These are phyloP conservation scores for Trichomalopsis sarcophagae DNA, from an alignment of 1,140 invertebrate species.

Conservation along the genomic window DNA sequence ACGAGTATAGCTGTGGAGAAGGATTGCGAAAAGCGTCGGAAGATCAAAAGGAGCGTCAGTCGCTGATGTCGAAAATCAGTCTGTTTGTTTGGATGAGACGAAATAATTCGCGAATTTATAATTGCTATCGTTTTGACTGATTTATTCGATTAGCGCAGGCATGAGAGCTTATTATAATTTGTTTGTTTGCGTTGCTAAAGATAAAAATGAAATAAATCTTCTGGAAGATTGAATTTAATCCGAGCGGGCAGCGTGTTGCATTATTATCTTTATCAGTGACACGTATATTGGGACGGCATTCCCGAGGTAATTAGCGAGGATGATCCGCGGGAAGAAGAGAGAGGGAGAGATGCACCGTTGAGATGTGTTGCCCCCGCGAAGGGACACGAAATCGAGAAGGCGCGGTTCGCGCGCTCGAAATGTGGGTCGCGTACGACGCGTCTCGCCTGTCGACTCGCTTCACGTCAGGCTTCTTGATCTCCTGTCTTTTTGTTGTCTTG, in stretches of 20 bases:
- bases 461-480: conserved; percentile 28
- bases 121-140: too few relatives aligned
- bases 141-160: too few relatives aligned
- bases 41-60: conserved; percentile 41
- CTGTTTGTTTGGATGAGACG: background rate
- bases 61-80: conserved; percentile 36
- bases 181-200: too few relatives aligned
- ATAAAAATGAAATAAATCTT: too few relatives aligned
- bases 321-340: background rate
- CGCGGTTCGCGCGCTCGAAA: conserved; percentile 19
- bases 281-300: conserved; percentile 13
- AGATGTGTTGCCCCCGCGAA: conserved; percentile 8
- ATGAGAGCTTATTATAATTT: too few relatives aligned
- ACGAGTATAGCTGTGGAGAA: background rate
- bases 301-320: conserved; percentile 40
- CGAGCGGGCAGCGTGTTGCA: background rate
- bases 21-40: conserved; percentile 40
- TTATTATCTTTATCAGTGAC: background rate
- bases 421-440: conserved; percentile 37
- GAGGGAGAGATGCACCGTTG: conserved; percentile 9
- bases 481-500: background rate
- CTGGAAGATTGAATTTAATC: too few relatives aligned
- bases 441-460: conserved; percentile 35
- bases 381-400: conserved; percentile 42
- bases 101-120: conserved; percentile 14